These are phyloP conservation scores for Diplosoma virens DNA, from an alignment of 23 tunicate species.

Conservation along the genomic window DNA sequence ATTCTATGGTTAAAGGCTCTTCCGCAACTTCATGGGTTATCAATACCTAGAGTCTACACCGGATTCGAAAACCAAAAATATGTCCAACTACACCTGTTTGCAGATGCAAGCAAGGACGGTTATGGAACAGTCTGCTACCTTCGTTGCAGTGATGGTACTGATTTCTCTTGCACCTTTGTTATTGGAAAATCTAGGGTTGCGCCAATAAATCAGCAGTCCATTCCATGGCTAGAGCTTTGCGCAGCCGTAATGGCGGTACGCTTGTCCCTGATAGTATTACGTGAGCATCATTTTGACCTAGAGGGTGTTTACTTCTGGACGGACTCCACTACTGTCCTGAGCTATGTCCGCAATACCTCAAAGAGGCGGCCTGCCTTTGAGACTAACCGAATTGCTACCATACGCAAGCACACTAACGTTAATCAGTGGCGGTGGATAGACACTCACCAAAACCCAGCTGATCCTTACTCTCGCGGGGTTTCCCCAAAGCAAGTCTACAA, in stretches of 20 bases:
- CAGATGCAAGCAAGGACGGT: slow-evolving; percentile 23
- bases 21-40: not conserved
- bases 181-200: slow-evolving; percentile 20
- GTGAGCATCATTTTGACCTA: not conserved
- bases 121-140: slow-evolving; percentile 31
- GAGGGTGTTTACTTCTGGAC: not conserved
- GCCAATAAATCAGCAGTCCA: slow-evolving; percentile 4
- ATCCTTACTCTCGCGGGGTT: not conserved
- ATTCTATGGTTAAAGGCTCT: not conserved
- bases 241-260: slow-evolving; percentile 33
- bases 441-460: slow-evolving; percentile 13
- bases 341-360: slow-evolving; percentile 5
- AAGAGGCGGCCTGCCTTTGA: slow-evolving; percentile 24
- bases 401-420: slow-evolving; percentile 1
- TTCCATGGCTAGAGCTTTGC: slow-evolving; percentile 14
- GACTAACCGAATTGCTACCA: slow-evolving; percentile 32
- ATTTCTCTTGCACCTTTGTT: not conserved
- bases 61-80: not conserved
- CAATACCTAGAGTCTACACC: slow-evolving; percentile 7
- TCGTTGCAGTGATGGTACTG: not conserved
- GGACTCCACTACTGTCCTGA: slow-evolving; percentile 24
- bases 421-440: slow-evolving; percentile 19
- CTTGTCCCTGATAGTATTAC: not conserved
- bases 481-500: not conserved
- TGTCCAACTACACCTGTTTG: slow-evolving; percentile 26